Base-by-base conservation (phyloP, 2,113 vertebrate species). In the Odocoileus hemionus region DNA sequence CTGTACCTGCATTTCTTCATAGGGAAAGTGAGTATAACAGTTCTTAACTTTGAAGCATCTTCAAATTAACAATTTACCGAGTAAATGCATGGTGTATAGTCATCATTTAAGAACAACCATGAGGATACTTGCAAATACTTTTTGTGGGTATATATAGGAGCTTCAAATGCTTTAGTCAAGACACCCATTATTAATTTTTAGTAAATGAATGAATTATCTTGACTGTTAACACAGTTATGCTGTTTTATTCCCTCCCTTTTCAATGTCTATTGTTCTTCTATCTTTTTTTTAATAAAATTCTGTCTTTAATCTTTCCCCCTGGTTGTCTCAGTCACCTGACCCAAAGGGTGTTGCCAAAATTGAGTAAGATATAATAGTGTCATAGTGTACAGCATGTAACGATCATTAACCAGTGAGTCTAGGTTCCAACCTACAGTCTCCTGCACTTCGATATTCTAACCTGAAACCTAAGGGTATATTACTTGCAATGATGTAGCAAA, bases 321-420 rank as follows among this genome's bases (percentile, higher is more conserved):
- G 8, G 1, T 78, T 36, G 26, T 16, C 50, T 92, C 54, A 26
- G 54, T 7, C 1, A 21, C 10, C 16, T 60, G 4, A 47, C n/a
- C 4, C n/a, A 97, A 83, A 15, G 7, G 8, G 0, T 55, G 8
- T 54, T 93, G 30, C 86, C 84, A 54, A 85, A 67, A 80, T 57
- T 57, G 23, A 64, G 3, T 45, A 17, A 85, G 28, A 61, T 15
- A 2, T 1, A 45, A 9, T 6, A 14, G 25, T 47, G 28, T 52
- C 11, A 9, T 0, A 10, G 36, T 3, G 8, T 11, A 9, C 15
- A 8, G 33, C 23, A 9, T 1, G 1, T 4, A 55, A 61, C 0
- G 0, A 10, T 36, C 19, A 45, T 64, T 47, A 60, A 45, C 17
- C 2, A 79, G 39, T 4, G 39, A 36, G 60, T 70, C 88, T n/a